Evolutionary conservation across 2,888 invertebrate species (phyloP).

Genomic region (Diaperis boleti): DNA sequence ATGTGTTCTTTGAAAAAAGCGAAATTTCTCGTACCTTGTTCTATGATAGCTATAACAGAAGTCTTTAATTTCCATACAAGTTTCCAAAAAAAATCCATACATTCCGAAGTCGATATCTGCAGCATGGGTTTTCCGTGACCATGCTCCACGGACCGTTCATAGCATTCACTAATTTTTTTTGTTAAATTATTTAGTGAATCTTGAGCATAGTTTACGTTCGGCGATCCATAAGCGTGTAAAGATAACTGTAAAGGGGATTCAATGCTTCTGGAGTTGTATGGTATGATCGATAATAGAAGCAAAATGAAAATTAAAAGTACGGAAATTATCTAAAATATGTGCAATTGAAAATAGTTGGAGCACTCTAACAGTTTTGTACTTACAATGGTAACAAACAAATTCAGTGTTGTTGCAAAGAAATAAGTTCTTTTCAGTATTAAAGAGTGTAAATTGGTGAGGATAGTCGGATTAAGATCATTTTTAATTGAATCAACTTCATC

Average conservation of each 20-base stretch:
- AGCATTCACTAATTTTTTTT: background rate
- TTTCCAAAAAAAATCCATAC: too few relatives aligned
- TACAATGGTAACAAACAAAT: too few relatives aligned
- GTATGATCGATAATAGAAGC: background rate
- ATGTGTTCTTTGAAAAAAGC: background rate
- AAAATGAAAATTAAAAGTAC: background rate
- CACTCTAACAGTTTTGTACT: too few relatives aligned
- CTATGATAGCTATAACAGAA: background rate
- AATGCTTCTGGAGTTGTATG: background rate
- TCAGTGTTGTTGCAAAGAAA: too few relatives aligned
- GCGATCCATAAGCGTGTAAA: background rate
- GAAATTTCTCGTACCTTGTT: background rate
- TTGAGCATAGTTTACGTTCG: background rate
- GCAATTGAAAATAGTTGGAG: too few relatives aligned
- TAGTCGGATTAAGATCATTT: too few relatives aligned
- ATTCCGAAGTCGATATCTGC: background rate
- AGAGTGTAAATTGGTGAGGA: too few relatives aligned
- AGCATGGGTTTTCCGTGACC: background rate
- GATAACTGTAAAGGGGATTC: background rate
- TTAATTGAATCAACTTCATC: too few relatives aligned
- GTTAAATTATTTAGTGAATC: background rate
- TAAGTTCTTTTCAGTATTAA: too few relatives aligned
- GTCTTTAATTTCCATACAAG: too few relatives aligned
- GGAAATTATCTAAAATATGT: too few relatives aligned
- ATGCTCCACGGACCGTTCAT: background rate